A percentile compares a stretch with the other conserved stretches of the same genome.
Conservation (phyloP, 2,888 invertebrate genomes). For the Slavum lentiscoides region DNA sequence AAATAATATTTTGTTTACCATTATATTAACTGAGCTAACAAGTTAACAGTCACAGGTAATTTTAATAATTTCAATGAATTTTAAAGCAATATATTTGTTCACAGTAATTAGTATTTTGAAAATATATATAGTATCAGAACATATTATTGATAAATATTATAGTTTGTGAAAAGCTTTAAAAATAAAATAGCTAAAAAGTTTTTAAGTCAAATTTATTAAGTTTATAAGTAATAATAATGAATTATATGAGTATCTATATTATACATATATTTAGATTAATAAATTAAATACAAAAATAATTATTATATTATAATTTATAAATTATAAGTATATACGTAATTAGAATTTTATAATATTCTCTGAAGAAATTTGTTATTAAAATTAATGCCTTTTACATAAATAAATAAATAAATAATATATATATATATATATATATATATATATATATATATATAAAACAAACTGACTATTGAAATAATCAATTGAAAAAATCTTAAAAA, state of each 20-base stretch:
- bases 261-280: neutral
- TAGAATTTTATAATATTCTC: constrained; percentile 6
- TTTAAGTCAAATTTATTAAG: no score
- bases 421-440: neutral
- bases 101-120: neutral
- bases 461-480: constrained; percentile 2
- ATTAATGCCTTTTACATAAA: constrained; percentile 1
- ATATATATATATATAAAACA: neutral
- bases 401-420: no score
- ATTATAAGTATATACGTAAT: constrained; percentile 5
- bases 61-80: no score
- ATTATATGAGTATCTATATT: neutral
- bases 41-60: no score
- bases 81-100: no score
- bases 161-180: neutral
- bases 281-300: constrained; percentile 12
- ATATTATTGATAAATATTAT: constrained; percentile 3
- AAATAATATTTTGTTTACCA: neutral
- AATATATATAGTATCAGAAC: neutral
- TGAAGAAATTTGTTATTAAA: neutral
- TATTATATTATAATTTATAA: constrained; percentile 8
- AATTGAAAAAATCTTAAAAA: neutral
- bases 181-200: neutral
- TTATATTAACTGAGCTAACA: no score
- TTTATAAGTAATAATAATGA: constrained; percentile 10